A percentile compares a stretch with the other conserved stretches of the same genome.
Conservation (phyloP, 2,113 vertebrate genomes). For the Porphyrio hochstetteri region DNA sequence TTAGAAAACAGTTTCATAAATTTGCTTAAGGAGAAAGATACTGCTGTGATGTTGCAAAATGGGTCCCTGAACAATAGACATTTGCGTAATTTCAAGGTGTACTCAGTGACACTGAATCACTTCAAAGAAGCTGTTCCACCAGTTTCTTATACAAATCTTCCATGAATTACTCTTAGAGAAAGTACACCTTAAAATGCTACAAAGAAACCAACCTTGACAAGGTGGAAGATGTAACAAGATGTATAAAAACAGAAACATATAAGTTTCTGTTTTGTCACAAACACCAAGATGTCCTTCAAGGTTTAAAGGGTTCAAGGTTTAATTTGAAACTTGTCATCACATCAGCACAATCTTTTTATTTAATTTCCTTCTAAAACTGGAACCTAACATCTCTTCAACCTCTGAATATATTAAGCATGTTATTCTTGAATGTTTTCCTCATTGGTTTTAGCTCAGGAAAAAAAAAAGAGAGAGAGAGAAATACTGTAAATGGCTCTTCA, state of each 20-base stretch:
- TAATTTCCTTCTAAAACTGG: not conserved
- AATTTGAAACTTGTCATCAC: not conserved
- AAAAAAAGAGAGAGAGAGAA: not conserved
- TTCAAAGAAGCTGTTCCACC: conserved; percentile 28
- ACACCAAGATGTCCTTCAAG: not conserved
- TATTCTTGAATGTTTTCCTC: not conserved
- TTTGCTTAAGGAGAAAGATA: not conserved
- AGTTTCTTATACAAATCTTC: not conserved
- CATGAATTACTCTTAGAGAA: not conserved
- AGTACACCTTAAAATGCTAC: not conserved
- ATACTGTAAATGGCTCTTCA: not conserved
- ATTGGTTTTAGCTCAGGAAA: not conserved
- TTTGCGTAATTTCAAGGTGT: not conserved
- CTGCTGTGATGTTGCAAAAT: not conserved
- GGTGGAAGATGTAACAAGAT: not conserved
- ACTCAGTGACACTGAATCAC: conserved; percentile 17
- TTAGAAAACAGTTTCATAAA: not conserved
- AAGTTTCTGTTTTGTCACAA: not conserved
- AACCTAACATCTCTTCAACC: not conserved
- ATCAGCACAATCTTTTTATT: not conserved
- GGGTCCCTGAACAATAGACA: not conserved
- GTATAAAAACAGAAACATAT: accelerated
- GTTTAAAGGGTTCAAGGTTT: not conserved
- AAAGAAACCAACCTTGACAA: not conserved
- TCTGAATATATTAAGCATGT: not conserved